Evolutionary conservation across 2,113 vertebrate species (phyloP).

Genomic region (Miniopterus natalensis): DNA sequence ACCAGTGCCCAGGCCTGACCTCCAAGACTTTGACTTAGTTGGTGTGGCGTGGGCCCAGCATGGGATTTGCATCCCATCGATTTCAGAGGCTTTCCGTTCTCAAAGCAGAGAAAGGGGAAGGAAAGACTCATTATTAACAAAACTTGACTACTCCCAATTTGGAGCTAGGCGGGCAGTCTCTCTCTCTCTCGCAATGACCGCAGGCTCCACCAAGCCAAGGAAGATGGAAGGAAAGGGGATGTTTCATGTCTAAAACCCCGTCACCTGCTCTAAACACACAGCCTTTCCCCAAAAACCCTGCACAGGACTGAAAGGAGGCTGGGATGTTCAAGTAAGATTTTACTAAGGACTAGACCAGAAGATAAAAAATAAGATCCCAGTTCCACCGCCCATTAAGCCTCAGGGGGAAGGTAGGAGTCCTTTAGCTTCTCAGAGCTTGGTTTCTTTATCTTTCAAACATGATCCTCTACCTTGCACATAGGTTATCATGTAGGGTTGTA

Average conservation of each 20-base stretch:
- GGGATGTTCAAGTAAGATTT: background rate
- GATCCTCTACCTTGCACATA: background rate
- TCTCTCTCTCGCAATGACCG: background rate
- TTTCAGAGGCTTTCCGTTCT: background rate
- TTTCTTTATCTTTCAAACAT: background rate
- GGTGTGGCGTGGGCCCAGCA: background rate
- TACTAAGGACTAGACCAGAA: background rate
- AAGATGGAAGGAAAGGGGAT: background rate
- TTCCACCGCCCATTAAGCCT: background rate
- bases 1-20: background rate
- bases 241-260: fast-evolving
- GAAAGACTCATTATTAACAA: background rate
- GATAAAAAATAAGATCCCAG: background rate
- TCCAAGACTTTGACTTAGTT: background rate
- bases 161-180: background rate
- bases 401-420: background rate
- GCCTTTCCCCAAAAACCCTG: background rate
- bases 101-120: background rate
- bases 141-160: background rate
- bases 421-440: background rate
- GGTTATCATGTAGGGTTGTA: background rate
- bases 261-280: background rate
- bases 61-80: background rate
- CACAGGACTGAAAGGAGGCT: background rate
- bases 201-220: background rate